Conservation (phyloP, 2,113 vertebrate species). For the Plectropomus leopardus region DNA sequence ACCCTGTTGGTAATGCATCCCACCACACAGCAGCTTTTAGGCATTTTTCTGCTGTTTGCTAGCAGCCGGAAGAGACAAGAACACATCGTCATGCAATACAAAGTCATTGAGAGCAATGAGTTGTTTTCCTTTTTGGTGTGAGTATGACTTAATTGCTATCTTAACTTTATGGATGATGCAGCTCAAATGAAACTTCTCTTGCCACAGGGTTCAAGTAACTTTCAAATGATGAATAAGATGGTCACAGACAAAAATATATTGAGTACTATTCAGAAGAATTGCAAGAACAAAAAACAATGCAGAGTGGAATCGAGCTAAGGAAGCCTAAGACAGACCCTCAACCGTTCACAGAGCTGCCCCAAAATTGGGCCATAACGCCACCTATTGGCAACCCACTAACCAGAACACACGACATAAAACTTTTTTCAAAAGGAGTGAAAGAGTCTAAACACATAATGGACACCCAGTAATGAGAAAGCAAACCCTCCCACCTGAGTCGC, state of each 20-base stretch:
- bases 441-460: slow-evolving; percentile 12
- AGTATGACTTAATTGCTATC: too few species aligned
- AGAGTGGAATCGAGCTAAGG: not conserved
- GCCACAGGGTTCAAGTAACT: too few species aligned
- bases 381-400: slow-evolving; percentile 46
- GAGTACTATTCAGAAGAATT: not conserved
- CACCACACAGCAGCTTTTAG: too few species aligned
- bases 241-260: not conserved
- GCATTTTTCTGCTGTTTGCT: too few species aligned
- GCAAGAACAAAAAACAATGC: not conserved
- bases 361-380: slow-evolving; percentile 53
- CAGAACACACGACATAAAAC: not conserved
- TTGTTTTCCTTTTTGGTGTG: too few species aligned
- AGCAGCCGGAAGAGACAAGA: too few species aligned
- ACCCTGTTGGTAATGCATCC: too few species aligned
- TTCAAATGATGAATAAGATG: slow-evolving; percentile 14
- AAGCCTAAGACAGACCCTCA: not conserved
- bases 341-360: not conserved
- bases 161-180: slow-evolving; percentile 18
- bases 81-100: too few species aligned
- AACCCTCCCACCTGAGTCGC: slow-evolving; percentile 23
- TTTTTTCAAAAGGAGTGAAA: slow-evolving; percentile 8
- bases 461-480: slow-evolving; percentile 13
- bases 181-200: not conserved
- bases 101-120: too few species aligned